Evolutionary conservation across 2,888 invertebrate genomes (phyloP).

Genomic region (Morpho deidamia): DNA sequence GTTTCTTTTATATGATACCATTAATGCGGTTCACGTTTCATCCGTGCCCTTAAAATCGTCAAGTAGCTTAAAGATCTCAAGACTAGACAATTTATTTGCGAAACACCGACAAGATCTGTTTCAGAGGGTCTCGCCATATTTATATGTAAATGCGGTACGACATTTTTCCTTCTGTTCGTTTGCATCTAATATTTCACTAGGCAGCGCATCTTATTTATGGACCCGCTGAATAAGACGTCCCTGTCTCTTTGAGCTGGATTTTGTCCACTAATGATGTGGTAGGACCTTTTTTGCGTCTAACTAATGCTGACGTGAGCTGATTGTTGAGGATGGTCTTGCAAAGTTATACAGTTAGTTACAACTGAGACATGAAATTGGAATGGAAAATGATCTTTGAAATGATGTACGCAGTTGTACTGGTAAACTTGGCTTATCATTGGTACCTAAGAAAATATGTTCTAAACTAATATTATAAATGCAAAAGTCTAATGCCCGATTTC

Average conservation of each 20-base stretch:
- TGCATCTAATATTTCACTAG: slow-evolving; percentile 70
- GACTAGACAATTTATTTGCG: slow-evolving; percentile 15
- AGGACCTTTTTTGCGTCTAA: slow-evolving; percentile 63
- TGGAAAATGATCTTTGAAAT: slow-evolving; percentile 17
- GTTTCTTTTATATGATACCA: neutral
- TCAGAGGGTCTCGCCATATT: slow-evolving; percentile 41
- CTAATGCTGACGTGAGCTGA: slow-evolving; percentile 21
- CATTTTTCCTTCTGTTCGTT: slow-evolving; percentile 63
- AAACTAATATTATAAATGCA: too few species aligned
- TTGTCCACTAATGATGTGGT: slow-evolving; percentile 65
- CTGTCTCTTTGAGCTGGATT: slow-evolving; percentile 49
- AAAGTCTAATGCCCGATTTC: too few species aligned
- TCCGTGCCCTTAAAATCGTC: slow-evolving; percentile 10
- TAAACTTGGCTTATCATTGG: neutral
- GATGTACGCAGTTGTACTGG: neutral
- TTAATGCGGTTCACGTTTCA: slow-evolving; percentile 10
- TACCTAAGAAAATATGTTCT: too few species aligned
- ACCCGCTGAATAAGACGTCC: slow-evolving; percentile 62
- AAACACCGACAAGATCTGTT: slow-evolving; percentile 18
- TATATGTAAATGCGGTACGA: slow-evolving; percentile 57
- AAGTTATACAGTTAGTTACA: slow-evolving; percentile 18
- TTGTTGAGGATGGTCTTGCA: slow-evolving; percentile 4
- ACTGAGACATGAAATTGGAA: slow-evolving; percentile 10
- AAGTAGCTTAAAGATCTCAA: slow-evolving; percentile 6
- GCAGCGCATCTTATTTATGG: slow-evolving; percentile 62